phyloP scores from a whole-genome alignment of 2,888 invertebrate genomes.

The Unio delphinus region DNA sequence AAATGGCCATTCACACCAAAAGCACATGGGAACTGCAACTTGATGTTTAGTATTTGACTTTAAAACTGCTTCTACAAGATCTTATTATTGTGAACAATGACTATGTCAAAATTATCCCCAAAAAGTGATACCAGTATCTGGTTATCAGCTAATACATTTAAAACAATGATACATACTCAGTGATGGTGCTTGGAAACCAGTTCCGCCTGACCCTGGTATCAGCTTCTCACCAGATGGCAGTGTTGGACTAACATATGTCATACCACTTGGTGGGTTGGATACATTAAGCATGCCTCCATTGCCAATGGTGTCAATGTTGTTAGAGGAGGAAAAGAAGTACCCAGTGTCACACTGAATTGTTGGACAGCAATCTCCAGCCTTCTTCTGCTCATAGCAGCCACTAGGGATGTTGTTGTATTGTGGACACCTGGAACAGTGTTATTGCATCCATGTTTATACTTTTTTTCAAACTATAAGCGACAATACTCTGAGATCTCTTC shows the following conservation, averaged over 20 bases:
- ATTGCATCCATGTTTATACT: too few relatives aligned
- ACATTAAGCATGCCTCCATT: constrained; percentile 50
- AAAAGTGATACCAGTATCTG: too few relatives aligned
- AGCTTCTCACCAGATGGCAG: constrained; percentile 34
- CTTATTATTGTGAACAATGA: too few relatives aligned
- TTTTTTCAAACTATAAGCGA: too few relatives aligned
- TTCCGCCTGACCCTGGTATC: constrained; percentile 44
- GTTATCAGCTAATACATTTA: background rate
- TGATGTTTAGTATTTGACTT: too few relatives aligned
- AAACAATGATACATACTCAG: constrained; percentile 38
- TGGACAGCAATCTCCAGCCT: constrained; percentile 44
- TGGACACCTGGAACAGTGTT: constrained; percentile 43
- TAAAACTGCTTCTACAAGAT: too few relatives aligned
- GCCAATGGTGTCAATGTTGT: constrained; percentile 44
- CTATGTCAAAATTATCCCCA: too few relatives aligned
- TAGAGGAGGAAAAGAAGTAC: constrained; percentile 48
- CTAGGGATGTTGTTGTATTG: constrained; percentile 56
- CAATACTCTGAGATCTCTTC: too few relatives aligned
- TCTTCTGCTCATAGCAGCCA: constrained; percentile 36
- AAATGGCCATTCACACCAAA: too few relatives aligned
- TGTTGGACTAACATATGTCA: constrained; percentile 43
- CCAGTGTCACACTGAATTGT: constrained; percentile 46
- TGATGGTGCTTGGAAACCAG: constrained; percentile 41
- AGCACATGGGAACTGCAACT: too few relatives aligned
- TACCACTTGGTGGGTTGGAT: constrained; percentile 30